A percentile compares a stretch with the other conserved stretches of the same genome.
Conservation (phyloP, 2,113 vertebrate genomes). For the Proteles cristata region DNA sequence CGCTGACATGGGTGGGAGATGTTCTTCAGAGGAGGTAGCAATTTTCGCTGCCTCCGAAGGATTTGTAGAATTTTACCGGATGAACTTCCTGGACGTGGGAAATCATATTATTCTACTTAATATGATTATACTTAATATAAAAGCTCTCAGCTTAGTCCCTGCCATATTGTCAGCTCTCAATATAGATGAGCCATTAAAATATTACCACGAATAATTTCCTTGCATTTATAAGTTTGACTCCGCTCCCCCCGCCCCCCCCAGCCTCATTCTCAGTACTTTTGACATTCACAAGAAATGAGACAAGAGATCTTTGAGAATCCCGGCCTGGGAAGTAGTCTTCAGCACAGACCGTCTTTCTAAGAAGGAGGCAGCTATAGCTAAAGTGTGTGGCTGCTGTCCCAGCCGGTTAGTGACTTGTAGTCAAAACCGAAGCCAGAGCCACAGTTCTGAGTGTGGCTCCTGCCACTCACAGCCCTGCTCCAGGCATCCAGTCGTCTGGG, state of each 20-base stretch:
- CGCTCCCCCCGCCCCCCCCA: neutral
- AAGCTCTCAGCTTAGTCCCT: neutral
- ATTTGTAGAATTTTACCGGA: constrained; percentile 28
- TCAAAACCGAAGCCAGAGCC: neutral
- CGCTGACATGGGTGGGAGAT: neutral
- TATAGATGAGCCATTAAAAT: neutral
- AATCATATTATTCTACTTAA: constrained; percentile 24
- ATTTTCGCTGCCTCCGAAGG: neutral
- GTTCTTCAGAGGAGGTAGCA: neutral
- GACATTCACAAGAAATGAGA: neutral
- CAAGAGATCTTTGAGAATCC: neutral
- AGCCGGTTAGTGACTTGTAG: accelerated
- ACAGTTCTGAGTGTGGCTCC: accelerated
- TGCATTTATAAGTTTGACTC: neutral
- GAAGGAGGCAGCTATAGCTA: neutral
- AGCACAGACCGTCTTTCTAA: neutral
- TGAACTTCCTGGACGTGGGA: constrained; percentile 42
- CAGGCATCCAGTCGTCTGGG: neutral
- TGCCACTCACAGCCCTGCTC: accelerated
- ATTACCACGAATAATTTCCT: neutral
- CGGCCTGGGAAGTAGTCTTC: neutral
- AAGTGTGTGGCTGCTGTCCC: accelerated
- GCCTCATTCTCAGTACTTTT: accelerated
- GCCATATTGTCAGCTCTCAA: neutral
- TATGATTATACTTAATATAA: constrained; percentile 42